phyloP scores from a whole-genome alignment of 2,797 vertebrate genomes.

The Rhodeus uyekii region DNA sequence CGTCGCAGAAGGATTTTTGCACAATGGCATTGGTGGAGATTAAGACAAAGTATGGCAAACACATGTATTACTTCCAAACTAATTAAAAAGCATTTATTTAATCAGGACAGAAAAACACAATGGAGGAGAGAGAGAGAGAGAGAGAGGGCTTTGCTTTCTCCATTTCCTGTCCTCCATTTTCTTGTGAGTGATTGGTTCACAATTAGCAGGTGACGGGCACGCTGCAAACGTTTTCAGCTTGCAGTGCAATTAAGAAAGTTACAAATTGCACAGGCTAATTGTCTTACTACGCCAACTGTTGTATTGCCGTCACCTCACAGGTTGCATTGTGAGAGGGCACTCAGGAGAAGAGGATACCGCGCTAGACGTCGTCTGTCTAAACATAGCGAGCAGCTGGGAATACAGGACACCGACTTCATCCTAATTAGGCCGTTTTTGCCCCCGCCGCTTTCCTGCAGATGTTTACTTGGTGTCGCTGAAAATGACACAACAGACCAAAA shows the following conservation, averaged over 20 bases:
- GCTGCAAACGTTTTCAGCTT: slow-evolving; percentile 14
- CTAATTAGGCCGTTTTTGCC: slow-evolving; percentile 19
- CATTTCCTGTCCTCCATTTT: not conserved
- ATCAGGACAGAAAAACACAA: slow-evolving; percentile 20
- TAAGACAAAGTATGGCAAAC: slow-evolving; percentile 20
- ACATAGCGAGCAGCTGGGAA: slow-evolving; percentile 37
- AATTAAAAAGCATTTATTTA: slow-evolving; percentile 50
- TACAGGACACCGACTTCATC: slow-evolving; percentile 40
- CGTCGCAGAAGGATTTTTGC: not conserved
- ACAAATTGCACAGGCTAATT: slow-evolving; percentile 29
- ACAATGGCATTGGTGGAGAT: not conserved
- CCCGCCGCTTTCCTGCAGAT: slow-evolving; percentile 18
- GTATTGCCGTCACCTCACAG: slow-evolving; percentile 4
- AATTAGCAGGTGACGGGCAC: slow-evolving; percentile 14
- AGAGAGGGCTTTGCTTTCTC: not conserved
- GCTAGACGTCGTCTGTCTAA: slow-evolving; percentile 31
- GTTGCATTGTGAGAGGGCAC: not conserved
- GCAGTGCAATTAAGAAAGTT: slow-evolving; percentile 30
- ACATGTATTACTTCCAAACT: slow-evolving; percentile 34
- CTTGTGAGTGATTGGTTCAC: slow-evolving; percentile 33
- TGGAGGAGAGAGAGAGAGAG: not conserved
- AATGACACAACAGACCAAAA: slow-evolving; percentile 20
- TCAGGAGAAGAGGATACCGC: not conserved
- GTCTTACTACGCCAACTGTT: slow-evolving; percentile 30
- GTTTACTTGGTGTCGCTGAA: slow-evolving; percentile 32